Evolutionary conservation across 2,888 invertebrate species (phyloP).

Genomic region (Chloroclystis v-ata): DNA sequence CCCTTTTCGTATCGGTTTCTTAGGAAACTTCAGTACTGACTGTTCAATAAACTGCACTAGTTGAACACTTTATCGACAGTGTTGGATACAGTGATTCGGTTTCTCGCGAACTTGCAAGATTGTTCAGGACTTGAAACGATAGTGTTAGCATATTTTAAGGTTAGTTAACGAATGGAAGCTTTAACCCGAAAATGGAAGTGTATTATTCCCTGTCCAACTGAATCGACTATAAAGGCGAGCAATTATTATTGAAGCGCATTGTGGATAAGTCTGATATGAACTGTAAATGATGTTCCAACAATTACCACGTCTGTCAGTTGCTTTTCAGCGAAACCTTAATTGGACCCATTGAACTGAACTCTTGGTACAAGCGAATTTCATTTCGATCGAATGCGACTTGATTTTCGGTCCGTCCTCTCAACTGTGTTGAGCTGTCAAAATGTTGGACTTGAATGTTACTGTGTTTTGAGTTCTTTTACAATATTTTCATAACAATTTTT

Average conservation of each 20-base stretch:
- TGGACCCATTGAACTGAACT: slow-evolving; percentile 20
- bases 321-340: slow-evolving; percentile 19
- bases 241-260: slow-evolving; percentile 13
- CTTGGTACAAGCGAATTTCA: slow-evolving; percentile 17
- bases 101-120: slow-evolving; percentile 21
- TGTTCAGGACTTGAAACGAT: slow-evolving; percentile 8
- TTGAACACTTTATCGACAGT: slow-evolving; percentile 15
- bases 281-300: slow-evolving; percentile 22
- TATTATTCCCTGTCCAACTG: neutral
- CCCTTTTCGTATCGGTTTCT: slow-evolving; percentile 19
- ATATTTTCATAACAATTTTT: no score
- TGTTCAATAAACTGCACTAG: slow-evolving; percentile 6
- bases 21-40: slow-evolving; percentile 2
- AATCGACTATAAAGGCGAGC: slow-evolving; percentile 10
- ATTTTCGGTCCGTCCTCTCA: slow-evolving; percentile 6
- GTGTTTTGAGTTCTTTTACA: no score
- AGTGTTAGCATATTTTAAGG: neutral
- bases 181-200: neutral
- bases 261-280: slow-evolving; percentile 14
- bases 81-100: slow-evolving; percentile 18
- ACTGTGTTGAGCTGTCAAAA: slow-evolving; percentile 1
- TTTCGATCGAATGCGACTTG: slow-evolving; percentile 15
- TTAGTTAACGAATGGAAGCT: neutral
- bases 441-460: neutral
- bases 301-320: slow-evolving; percentile 22